Evolutionary conservation across 1,140 invertebrate species (phyloP).

Genomic region (Coenobita brevimanus): DNA sequence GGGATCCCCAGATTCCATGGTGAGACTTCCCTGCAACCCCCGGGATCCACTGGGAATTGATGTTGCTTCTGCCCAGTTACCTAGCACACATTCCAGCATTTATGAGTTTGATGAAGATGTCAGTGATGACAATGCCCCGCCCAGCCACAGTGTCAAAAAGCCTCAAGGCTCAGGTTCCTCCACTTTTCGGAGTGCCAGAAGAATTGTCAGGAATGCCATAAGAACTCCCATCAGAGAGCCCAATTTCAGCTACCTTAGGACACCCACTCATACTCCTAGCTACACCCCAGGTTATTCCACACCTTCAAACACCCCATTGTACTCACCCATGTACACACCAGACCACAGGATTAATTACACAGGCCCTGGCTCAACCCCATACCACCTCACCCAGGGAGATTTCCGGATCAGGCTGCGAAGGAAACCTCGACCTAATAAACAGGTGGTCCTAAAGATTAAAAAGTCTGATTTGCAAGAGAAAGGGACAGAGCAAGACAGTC

Average conservation of each 20-base stretch:
- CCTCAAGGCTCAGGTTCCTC: background rate
- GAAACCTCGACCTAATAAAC: background rate
- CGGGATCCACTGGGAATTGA: conserved; percentile 53
- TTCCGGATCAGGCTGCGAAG: conserved; percentile 35
- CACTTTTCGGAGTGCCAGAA: conserved; percentile 27
- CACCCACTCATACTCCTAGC: conserved; percentile 21
- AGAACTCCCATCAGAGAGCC: conserved; percentile 44
- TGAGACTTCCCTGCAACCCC: conserved; percentile 38
- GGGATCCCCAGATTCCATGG: conserved; percentile 35
- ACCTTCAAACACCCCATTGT: conserved; percentile 22
- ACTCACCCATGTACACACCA: conserved; percentile 47
- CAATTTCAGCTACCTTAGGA: conserved; percentile 53
- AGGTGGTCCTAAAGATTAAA: conserved; percentile 33
- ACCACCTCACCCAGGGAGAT: conserved; percentile 32
- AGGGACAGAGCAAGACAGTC: background rate
- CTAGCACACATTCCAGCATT: background rate
- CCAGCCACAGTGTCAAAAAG: conserved; percentile 18
- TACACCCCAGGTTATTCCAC: conserved; percentile 33
- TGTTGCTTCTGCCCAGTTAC: no score
- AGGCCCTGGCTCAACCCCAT: conserved; percentile 48
- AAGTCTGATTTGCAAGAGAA: background rate
- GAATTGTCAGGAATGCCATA: conserved; percentile 47
- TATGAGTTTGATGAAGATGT: conserved; percentile 56
- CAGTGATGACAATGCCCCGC: conserved; percentile 46
- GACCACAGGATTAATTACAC: conserved; percentile 49